phyloP scores from a whole-genome alignment of 2,113 vertebrate genomes.

The Lathamus discolor region DNA sequence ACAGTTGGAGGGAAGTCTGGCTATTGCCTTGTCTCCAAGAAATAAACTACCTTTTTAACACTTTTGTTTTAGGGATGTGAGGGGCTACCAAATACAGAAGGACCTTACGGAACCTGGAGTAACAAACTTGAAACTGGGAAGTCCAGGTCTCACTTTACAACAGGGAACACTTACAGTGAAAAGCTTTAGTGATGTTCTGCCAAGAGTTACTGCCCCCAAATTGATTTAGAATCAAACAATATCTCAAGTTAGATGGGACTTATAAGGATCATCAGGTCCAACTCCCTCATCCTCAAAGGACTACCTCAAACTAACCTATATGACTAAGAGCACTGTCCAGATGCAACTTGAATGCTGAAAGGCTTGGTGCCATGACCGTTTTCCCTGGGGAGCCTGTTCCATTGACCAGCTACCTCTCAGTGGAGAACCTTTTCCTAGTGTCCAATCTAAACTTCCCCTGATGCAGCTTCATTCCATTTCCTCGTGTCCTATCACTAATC shows the following conservation, averaged over 20 bases:
- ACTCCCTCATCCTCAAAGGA: not conserved
- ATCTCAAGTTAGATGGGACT: not conserved
- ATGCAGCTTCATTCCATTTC: not conserved
- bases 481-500: not conserved
- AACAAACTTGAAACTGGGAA: not conserved
- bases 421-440: not conserved
- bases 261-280: not conserved
- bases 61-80: not conserved
- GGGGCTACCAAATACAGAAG: not conserved
- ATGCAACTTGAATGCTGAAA: not conserved
- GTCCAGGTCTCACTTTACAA: not conserved
- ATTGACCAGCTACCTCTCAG: not conserved
- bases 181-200: not conserved
- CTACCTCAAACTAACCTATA: not conserved
- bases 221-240: not conserved
- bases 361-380: too few relatives aligned
- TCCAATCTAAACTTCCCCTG: not conserved
- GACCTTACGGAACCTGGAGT: not conserved
- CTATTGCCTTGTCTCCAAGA: not conserved
- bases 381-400: not conserved
- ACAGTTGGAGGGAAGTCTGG: not conserved
- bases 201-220: not conserved
- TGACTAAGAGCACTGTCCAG: not conserved
- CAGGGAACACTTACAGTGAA: not conserved
- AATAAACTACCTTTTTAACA: not conserved